Evolutionary conservation across 2,113 vertebrate genomes (phyloP).

Genomic region (Psephotus haematonotus): DNA sequence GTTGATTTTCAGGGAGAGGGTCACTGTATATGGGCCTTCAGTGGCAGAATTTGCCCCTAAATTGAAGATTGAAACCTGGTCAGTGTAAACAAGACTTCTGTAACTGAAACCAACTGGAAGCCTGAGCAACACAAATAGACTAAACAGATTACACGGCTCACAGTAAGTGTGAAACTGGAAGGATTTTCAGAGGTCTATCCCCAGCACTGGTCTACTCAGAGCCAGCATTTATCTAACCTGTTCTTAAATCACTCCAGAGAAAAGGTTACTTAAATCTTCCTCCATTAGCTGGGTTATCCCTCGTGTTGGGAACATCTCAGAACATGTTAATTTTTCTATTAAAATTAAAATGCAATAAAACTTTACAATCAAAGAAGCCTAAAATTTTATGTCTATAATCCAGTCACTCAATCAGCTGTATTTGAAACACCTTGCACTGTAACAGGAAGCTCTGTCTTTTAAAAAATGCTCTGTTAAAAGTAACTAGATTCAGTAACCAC

Average conservation of each 20-base stretch:
- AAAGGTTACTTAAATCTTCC: neutral
- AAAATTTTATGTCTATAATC: neutral
- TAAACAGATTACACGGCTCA: neutral
- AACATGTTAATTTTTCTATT: neutral
- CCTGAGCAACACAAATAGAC: neutral
- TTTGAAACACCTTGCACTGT: neutral
- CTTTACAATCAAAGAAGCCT: neutral
- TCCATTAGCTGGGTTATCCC: neutral
- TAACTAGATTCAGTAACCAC: neutral
- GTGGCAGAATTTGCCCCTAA: neutral
- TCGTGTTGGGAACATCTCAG: neutral
- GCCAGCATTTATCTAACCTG: neutral
- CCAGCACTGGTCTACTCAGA: neutral
- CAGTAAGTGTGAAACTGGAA: neutral
- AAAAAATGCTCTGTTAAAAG: neutral
- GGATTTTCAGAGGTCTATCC: neutral
- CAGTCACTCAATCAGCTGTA: neutral
- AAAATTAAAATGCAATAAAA: neutral
- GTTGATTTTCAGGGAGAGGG: neutral
- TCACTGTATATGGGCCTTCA: neutral
- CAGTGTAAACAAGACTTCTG: neutral
- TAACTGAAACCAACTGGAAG: neutral
- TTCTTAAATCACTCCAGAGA: neutral
- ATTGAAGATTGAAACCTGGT: neutral
- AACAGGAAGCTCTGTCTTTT: neutral